phyloP scores from a whole-genome alignment of 2,113 vertebrate genomes.

The Patagioenas fasciata region DNA sequence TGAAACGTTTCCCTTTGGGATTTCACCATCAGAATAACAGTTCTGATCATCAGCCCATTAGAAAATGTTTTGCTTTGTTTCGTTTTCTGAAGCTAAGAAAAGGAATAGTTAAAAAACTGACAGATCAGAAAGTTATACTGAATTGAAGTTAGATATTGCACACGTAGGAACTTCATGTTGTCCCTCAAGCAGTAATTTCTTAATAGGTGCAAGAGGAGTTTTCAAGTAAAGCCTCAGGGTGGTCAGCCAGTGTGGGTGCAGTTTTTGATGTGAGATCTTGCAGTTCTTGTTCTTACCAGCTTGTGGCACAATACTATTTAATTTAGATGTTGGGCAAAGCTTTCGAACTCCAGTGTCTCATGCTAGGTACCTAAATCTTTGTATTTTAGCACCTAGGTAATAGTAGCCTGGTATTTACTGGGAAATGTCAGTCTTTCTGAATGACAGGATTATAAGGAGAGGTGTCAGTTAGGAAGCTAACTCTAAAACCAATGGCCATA shows the following conservation, averaged over 20 bases:
- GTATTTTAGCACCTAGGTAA: background rate
- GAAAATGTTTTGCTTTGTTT: constrained; percentile 15
- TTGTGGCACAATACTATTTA: constrained; percentile 11
- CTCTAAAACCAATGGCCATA: background rate
- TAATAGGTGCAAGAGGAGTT: background rate
- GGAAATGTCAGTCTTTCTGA: background rate
- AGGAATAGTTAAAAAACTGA: constrained; percentile 47
- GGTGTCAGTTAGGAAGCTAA: background rate
- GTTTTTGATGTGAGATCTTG: background rate
- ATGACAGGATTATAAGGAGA: background rate
- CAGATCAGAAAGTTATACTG: constrained; percentile 31
- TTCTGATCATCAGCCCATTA: constrained; percentile 77
- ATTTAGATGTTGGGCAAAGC: background rate
- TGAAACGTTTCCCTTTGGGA: constrained; percentile 80
- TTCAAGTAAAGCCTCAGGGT: background rate
- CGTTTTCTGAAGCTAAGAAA: constrained; percentile 16
- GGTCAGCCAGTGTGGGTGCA: background rate
- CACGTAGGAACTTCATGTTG: background rate
- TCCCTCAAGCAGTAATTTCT: background rate
- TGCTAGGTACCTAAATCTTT: background rate
- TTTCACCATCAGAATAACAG: constrained; percentile 77
- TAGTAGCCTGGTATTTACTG: background rate
- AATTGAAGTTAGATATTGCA: background rate
- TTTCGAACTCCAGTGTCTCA: background rate
- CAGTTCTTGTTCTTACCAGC: background rate